phyloP scores from a whole-genome alignment of 2,797 vertebrate species.

The Paramormyrops hopkinsi region DNA sequence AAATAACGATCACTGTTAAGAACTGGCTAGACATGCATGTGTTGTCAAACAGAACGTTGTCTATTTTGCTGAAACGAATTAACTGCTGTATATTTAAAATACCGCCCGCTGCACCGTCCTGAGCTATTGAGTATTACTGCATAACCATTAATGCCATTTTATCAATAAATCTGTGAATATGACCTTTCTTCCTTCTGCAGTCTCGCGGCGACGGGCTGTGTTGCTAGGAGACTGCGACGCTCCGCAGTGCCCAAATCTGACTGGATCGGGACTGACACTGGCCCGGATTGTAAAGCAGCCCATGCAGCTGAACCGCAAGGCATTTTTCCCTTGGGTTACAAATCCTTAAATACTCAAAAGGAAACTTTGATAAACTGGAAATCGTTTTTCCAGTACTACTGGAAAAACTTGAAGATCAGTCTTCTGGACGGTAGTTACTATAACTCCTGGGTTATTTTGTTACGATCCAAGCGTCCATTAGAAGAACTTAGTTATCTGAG shows the following conservation, averaged over 20 bases:
- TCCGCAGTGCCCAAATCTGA: neutral
- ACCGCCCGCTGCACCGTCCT: neutral
- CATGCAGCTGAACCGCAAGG: neutral
- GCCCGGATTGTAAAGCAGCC: neutral
- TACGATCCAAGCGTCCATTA: neutral
- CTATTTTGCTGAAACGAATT: neutral
- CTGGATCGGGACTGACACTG: neutral
- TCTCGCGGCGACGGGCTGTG: neutral
- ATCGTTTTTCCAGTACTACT: neutral
- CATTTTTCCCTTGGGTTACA: neutral
- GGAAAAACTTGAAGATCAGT: neutral
- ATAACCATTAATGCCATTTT: neutral
- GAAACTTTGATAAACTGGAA: neutral
- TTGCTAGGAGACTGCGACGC: neutral
- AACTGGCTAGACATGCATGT: neutral
- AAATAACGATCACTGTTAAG: neutral
- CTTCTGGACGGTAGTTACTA: neutral
- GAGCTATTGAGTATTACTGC: neutral
- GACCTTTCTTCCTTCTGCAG: neutral
- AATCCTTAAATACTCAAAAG: neutral
- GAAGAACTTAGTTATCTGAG: neutral
- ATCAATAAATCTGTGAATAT: neutral
- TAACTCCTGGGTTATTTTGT: neutral
- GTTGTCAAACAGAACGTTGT: neutral
- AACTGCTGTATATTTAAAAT: neutral